Conservation (phyloP, 2,888 invertebrate genomes). For the Netelia inedita region DNA sequence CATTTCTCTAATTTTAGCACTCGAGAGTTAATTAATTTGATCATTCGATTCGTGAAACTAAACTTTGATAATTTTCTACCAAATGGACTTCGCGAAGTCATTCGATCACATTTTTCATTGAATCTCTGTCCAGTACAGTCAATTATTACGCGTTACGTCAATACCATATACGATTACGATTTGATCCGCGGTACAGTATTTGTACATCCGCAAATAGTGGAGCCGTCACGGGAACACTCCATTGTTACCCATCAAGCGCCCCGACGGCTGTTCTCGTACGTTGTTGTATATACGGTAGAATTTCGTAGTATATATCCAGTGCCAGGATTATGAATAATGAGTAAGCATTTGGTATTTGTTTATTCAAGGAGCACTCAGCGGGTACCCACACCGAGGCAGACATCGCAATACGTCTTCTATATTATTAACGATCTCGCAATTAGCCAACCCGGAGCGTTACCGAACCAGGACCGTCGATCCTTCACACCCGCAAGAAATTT, state of each 20-base stretch:
- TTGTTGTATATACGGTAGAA: neutral
- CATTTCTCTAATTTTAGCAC: too few species aligned
- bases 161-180: neutral
- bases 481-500: conserved; percentile 81
- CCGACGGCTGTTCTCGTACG: conserved; percentile 2
- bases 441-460: conserved; percentile 76
- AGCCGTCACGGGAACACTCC: conserved; percentile 46
- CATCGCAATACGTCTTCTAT: conserved; percentile 70
- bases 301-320: conserved; percentile 1
- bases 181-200: neutral
- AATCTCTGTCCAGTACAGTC: neutral
- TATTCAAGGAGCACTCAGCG: conserved; percentile 84
- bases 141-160: conserved; percentile 24
- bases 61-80: too few species aligned
- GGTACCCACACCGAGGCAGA: conserved; percentile 64
- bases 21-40: too few species aligned
- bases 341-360: conserved; percentile 81
- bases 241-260: conserved; percentile 54
- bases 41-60: too few species aligned
- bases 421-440: conserved; percentile 83
- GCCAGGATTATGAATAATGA: conserved; percentile 80
- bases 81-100: too few species aligned
- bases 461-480: conserved; percentile 77
- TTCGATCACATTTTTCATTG: too few species aligned
- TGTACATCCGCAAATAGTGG: conserved; percentile 42